A percentile compares a stretch with the other conserved stretches of the same genome.
Evolutionary conservation across 2,113 vertebrate genomes (phyloP).

Genomic region (Struthidea cinerea): DNA sequence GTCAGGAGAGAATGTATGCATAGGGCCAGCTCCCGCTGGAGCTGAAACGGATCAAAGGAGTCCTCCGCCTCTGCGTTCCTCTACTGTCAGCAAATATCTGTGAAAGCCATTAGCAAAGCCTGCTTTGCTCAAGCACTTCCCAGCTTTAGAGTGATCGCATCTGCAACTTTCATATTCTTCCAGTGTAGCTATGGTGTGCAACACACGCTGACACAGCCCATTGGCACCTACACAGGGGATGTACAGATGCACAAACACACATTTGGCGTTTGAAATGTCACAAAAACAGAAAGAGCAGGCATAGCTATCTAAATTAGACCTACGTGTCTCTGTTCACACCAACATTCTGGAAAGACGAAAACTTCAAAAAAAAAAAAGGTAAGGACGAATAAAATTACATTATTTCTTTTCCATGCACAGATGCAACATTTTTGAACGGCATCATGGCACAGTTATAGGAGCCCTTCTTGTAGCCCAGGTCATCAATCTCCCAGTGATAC

Average conservation of each 20-base stretch:
- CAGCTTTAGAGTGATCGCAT: neutral
- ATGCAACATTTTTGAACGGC: neutral
- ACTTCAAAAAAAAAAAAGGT: neutral
- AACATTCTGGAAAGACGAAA: neutral
- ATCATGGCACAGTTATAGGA: neutral
- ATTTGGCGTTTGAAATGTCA: neutral
- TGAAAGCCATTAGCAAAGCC: neutral
- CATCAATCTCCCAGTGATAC: neutral
- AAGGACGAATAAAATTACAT: neutral
- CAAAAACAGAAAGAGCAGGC: neutral
- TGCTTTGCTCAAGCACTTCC: neutral
- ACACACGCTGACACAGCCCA: neutral
- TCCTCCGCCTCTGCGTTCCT: neutral
- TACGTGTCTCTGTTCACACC: neutral
- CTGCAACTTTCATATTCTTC: neutral
- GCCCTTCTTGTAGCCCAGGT: neutral
- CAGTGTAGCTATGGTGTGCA: neutral
- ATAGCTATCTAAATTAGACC: neutral
- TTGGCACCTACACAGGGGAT: neutral
- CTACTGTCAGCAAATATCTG: neutral
- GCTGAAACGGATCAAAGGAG: neutral
- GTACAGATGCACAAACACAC: neutral
- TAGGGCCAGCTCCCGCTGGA: accelerated
- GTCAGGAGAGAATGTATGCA: neutral
- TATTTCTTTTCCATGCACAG: neutral